phyloP scores from a whole-genome alignment of 2,113 vertebrate genomes.

The Crypturellus undulatus region DNA sequence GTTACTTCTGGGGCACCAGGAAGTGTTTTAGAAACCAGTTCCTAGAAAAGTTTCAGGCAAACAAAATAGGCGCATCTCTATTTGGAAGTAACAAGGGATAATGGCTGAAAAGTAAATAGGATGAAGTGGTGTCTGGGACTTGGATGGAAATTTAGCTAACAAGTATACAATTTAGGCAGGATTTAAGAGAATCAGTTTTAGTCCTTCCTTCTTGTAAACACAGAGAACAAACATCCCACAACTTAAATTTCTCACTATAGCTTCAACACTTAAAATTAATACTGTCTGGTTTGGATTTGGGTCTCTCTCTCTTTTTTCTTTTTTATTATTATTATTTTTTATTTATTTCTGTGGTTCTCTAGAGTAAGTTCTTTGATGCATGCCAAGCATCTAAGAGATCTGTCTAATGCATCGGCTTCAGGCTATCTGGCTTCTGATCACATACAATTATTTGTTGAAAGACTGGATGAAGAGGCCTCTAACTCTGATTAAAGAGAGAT shows the following conservation, averaged over 20 bases:
- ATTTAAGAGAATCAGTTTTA: not conserved
- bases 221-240: not conserved
- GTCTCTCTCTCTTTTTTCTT: not conserved
- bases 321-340: too few relatives aligned
- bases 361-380: not conserved
- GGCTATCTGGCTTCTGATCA: conserved; percentile 54
- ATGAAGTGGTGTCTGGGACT: not conserved
- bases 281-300: not conserved
- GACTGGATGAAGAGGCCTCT: conserved; percentile 30
- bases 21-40: not conserved
- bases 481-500: conserved; percentile 78
- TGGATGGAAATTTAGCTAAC: not conserved
- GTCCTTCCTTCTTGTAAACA: not conserved
- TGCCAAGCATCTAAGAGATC: not conserved
- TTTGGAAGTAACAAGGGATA: not conserved
- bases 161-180: not conserved
- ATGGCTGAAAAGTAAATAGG: not conserved
- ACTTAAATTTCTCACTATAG: not conserved
- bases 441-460: conserved; percentile 30
- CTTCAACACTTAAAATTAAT: not conserved
- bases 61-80: not conserved
- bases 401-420: conserved; percentile 7
- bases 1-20: fast-evolving
- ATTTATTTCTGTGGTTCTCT: not conserved
- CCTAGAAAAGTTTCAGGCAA: fast-evolving